Evolutionary conservation across 2,113 vertebrate genomes (phyloP).

Genomic region (Passer montanus): DNA sequence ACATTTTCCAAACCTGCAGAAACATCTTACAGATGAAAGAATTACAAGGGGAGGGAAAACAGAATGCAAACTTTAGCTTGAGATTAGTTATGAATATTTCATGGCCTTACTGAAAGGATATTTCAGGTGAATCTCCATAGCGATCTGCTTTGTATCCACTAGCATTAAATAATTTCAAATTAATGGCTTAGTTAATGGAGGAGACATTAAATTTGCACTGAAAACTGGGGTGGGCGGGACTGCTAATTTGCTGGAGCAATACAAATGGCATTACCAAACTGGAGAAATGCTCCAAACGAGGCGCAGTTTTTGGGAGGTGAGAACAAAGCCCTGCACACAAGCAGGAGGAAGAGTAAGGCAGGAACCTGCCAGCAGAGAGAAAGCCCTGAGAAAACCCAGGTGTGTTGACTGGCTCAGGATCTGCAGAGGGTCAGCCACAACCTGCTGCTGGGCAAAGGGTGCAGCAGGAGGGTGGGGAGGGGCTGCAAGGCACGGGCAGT

Average conservation of each 20-base stretch:
- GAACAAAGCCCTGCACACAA: background rate
- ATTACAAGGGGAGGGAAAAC: background rate
- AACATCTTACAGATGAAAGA: background rate
- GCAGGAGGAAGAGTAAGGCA: background rate
- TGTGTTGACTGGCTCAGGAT: background rate
- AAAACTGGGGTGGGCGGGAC: background rate
- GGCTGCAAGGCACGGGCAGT: background rate
- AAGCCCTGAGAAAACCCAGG: background rate
- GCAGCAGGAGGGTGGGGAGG: background rate
- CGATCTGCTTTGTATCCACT: background rate
- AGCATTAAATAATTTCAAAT: constrained; percentile 21
- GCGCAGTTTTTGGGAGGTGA: background rate
- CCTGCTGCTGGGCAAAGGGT: background rate
- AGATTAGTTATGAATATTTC: constrained; percentile 42
- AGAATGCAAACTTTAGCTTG: constrained; percentile 12
- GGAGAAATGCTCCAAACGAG: background rate
- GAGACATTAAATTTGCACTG: background rate
- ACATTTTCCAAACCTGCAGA: background rate
- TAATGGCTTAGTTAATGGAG: constrained; percentile 7
- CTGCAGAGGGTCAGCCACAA: background rate
- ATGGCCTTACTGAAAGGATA: background rate
- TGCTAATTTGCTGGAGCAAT: background rate
- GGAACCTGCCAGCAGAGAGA: background rate
- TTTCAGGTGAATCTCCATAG: constrained; percentile 39
- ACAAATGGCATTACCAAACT: background rate